Percentiles rank a stretch among this genome's conserved stretches.
Conservation (phyloP, 2,797 vertebrate species). For the Ciconia nigra region DNA sequence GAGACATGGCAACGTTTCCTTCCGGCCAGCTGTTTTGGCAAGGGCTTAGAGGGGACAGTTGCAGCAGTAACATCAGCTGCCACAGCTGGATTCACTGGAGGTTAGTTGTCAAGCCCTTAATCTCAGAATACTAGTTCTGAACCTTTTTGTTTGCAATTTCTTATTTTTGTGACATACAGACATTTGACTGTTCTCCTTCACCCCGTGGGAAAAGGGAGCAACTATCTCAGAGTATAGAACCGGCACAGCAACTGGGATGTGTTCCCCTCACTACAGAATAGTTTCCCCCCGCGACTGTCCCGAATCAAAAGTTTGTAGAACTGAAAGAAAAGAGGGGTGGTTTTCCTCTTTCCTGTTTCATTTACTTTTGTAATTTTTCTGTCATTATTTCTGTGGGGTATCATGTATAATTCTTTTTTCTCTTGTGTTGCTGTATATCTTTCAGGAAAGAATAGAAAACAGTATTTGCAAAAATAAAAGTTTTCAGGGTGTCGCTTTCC, state of each 20-base stretch:
- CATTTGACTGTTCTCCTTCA: neutral
- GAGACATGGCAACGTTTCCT: constrained; percentile 23
- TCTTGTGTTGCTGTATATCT: neutral
- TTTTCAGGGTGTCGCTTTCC: neutral
- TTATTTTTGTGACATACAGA: neutral
- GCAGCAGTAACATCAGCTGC: constrained; percentile 18
- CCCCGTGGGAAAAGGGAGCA: neutral
- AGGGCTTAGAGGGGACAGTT: neutral
- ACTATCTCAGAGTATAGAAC: neutral
- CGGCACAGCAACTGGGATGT: neutral
- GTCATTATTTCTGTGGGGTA: neutral
- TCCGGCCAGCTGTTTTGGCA: constrained; percentile 62
- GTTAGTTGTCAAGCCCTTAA: constrained; percentile 11
- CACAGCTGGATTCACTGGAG: constrained; percentile 40
- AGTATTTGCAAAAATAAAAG: neutral
- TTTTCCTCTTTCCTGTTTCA: neutral
- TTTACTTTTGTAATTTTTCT: neutral
- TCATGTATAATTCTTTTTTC: neutral
- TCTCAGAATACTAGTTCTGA: neutral
- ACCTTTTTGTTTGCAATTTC: neutral
- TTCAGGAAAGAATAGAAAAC: neutral
- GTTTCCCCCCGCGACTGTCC: neutral
- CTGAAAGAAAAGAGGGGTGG: neutral
- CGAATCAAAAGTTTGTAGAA: neutral
- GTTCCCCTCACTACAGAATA: neutral